Percentiles rank a stretch among this genome's conserved stretches.
These are phyloP conservation scores for Pseudochirops corinnae DNA, from an alignment of 2,797 vertebrate genomes.

Conservation along the genomic window DNA sequence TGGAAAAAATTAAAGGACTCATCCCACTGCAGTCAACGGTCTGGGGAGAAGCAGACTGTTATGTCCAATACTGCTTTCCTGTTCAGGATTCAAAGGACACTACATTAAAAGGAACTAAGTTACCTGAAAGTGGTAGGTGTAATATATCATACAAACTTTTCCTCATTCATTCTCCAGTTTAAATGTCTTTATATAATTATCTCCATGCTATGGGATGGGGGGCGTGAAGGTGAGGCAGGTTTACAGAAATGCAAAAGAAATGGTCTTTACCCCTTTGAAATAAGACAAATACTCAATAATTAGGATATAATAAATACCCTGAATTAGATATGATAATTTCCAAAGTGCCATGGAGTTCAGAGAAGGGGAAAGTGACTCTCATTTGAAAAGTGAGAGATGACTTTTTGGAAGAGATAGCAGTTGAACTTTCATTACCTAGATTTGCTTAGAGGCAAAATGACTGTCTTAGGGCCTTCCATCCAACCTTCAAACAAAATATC, in stretches of 20 bases:
- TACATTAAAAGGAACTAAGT: constrained; percentile 74
- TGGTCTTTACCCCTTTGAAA: neutral
- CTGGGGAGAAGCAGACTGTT: constrained; percentile 99
- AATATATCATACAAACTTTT: neutral
- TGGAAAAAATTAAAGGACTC: constrained; percentile 92
- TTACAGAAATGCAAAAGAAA: neutral
- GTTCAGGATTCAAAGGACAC: constrained; percentile 83
- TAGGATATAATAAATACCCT: neutral
- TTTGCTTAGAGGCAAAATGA: neutral
- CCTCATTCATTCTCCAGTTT: neutral
- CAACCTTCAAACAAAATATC: neutral
- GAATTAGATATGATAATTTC: neutral
- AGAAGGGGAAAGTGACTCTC: neutral
- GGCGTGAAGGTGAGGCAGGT: neutral
- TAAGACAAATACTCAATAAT: neutral
- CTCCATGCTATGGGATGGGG: neutral
- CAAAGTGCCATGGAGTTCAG: neutral
- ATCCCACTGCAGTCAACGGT: constrained; percentile 93
- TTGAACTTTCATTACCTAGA: neutral
- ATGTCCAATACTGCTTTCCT: constrained; percentile 94
- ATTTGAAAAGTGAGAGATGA: neutral
- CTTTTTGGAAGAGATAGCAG: neutral
- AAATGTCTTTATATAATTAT: neutral
- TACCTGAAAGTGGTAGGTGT: constrained; percentile 87
- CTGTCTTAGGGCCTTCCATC: neutral